A percentile compares a stretch with the other conserved stretches of the same genome.
Evolutionary conservation across 2,888 invertebrate genomes (phyloP).

Genomic region (Drosophila mimica): DNA sequence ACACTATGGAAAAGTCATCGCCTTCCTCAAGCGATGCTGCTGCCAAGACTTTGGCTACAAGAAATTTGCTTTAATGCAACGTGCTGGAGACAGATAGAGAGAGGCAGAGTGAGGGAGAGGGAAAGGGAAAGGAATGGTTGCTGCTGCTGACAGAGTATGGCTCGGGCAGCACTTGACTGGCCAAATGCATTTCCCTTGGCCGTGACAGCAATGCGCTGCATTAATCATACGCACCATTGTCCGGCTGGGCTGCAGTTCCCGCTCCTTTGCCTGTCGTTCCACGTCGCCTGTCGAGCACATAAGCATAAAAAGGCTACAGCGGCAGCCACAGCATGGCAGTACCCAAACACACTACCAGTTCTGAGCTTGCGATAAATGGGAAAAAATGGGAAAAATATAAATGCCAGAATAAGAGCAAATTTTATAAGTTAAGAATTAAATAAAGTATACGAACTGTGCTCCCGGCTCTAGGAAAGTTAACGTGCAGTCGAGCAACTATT

Average conservation of each 20-base stretch:
- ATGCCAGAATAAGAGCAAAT: conserved; percentile 37
- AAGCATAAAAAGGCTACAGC: conserved; percentile 26
- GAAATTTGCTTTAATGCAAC: conserved; percentile 32
- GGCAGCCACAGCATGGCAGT: conserved; percentile 11
- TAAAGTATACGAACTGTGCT: conserved; percentile 57
- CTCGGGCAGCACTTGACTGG: conserved; percentile 16
- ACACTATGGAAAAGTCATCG: conserved; percentile 5
- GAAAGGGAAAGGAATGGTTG: background rate
- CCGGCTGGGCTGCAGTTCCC: conserved; percentile 33
- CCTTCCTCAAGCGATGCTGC: conserved; percentile 5
- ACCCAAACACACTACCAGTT: conserved; percentile 12
- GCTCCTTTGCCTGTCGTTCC: conserved; percentile 11
- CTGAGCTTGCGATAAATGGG: background rate
- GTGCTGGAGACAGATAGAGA: background rate
- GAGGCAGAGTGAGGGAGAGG: background rate
- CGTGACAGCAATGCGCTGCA: conserved; percentile 42
- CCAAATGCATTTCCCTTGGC: conserved; percentile 49
- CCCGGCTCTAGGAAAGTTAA: conserved; percentile 57
- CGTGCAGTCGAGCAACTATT: conserved; percentile 50
- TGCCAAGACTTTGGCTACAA: conserved; percentile 34
- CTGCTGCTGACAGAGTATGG: background rate
- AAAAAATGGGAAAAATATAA: background rate
- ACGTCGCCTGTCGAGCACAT: conserved; percentile 28
- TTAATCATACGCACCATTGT: conserved; percentile 67
- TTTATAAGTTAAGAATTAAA: conserved; percentile 69